Conservation (phyloP, 2,888 invertebrate genomes). For the Marasmarcha lunaedactyla region DNA sequence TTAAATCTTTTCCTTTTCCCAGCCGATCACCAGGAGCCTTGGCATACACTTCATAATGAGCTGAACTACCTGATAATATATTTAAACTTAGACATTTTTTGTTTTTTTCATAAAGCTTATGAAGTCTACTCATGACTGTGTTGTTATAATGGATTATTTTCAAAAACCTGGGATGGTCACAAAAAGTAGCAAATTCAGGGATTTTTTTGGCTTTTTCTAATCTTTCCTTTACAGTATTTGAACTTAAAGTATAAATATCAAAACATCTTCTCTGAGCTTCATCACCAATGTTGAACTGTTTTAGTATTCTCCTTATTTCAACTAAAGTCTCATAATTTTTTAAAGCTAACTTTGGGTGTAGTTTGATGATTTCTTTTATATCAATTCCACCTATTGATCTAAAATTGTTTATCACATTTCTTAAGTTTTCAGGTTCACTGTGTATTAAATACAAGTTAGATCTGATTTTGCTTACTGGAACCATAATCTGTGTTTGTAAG, state of each 20-base stretch:
- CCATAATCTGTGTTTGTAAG: slow-evolving; percentile 39
- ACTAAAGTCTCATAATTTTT: slow-evolving; percentile 35
- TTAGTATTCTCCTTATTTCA: slow-evolving; percentile 39
- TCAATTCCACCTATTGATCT: slow-evolving; percentile 48
- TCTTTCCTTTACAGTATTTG: slow-evolving; percentile 41
- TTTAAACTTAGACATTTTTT: slow-evolving; percentile 58
- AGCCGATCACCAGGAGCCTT: slow-evolving; percentile 53
- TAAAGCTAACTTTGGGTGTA: slow-evolving; percentile 48
- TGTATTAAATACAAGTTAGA: slow-evolving; percentile 52
- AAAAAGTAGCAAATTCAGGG: slow-evolving; percentile 49
- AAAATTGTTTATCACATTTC: slow-evolving; percentile 37
- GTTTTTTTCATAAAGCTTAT: slow-evolving; percentile 35
- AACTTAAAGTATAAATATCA: slow-evolving; percentile 48
- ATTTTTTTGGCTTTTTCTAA: slow-evolving; percentile 37
- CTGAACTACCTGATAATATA: slow-evolving; percentile 47
- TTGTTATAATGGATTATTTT: slow-evolving; percentile 56
- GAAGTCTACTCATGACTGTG: slow-evolving; percentile 40
- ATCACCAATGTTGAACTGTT: slow-evolving; percentile 40
- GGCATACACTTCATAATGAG: slow-evolving; percentile 47
- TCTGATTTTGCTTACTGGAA: slow-evolving; percentile 49
- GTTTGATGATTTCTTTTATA: slow-evolving; percentile 50
- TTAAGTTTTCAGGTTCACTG: slow-evolving; percentile 51
- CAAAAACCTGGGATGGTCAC: slow-evolving; percentile 50
- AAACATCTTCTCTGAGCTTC: slow-evolving; percentile 58
- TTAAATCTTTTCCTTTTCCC: slow-evolving; percentile 53